Evolutionary conservation across 2,888 invertebrate genomes (phyloP), one percentile per base, ranked within the genome.

Genomic region (Eupithecia subumbrata): DNA sequence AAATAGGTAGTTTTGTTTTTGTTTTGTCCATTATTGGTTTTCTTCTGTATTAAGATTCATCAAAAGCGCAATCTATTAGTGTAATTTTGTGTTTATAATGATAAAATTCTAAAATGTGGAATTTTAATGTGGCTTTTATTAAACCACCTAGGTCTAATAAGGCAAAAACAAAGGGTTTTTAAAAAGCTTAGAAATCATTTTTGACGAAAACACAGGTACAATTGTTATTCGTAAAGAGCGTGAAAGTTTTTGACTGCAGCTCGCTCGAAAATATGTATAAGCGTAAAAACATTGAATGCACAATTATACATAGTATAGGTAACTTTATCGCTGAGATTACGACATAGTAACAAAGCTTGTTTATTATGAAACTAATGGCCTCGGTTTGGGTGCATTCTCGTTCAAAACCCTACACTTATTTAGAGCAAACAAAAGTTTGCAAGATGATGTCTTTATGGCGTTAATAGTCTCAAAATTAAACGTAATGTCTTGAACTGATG

Each of bases 351-450:
- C 79, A 73, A 74, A 68, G 73, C 75, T 74, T 68, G 78, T 77
- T 78, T 79, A 76, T 75, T 72, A 75, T 73, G 75, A 78, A 78
- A 76, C 73, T 74, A 80, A 80, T 75, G 76, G 73, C 80, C 79
- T 79, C 73, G 76, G 22, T 72, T 72, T 71, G 22, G 30, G 74
- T 34, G 43, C 72, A 63, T 73, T 75, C 70, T 72, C 52, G 30
- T 72, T 30, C n/a, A 30, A 52, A 72, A 11, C 7, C 25, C 25
- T 30, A 71, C 71, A 70, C 64, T 52, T 67, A 48, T 18, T 67
- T 48, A n/a, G 30, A 69, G 43, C 43, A 71, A 66, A 70, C 30
- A 71, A 73, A 72, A 67, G 67, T 60, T 71, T 37, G 72, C 69
- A 64, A 74, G 68, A 69, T 71, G 14, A 67, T 56, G 56, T 22